Conservation (phyloP, 2,113 vertebrate species). For the Salvelinus namaycush region DNA sequence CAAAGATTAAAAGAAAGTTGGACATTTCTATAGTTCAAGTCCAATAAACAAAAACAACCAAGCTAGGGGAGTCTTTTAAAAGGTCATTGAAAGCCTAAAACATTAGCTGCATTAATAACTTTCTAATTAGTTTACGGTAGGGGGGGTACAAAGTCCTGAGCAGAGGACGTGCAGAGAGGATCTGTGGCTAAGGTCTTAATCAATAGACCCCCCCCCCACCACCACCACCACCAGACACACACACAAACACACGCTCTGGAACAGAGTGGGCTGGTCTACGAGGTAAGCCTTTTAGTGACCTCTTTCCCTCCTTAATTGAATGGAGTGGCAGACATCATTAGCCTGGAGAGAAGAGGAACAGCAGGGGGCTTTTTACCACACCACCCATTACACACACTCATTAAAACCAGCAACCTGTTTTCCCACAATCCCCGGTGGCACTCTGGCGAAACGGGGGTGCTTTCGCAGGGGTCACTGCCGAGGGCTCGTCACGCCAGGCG, state of each 20-base stretch:
- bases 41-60: no score
- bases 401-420: slow-evolving; percentile 41
- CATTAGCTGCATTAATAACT: slow-evolving; percentile 45
- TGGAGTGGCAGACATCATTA: slow-evolving; percentile 59
- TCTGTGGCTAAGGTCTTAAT: slow-evolving; percentile 9
- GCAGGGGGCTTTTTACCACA: slow-evolving; percentile 36
- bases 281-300: slow-evolving; percentile 57
- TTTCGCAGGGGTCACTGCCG: not conserved
- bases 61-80: no score
- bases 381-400: slow-evolving; percentile 46
- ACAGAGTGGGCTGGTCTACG: slow-evolving; percentile 34
- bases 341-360: slow-evolving; percentile 47
- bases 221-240: no score
- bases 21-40: no score
- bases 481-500: not conserved
- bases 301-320: slow-evolving; percentile 53
- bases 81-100: no score
- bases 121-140: slow-evolving; percentile 57
- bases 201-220: no score
- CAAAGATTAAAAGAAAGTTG: no score
- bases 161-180: slow-evolving; percentile 23
- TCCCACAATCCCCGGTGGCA: not conserved
- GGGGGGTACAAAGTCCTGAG: slow-evolving; percentile 32
- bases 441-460: not conserved
- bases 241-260: slow-evolving; percentile 37